Evolutionary conservation across 37 sponge, comb jelly and placozoan species (phyloP), one percentile per base, ranked within the genome.

Genomic region (Hexactinellida sp.): DNA sequence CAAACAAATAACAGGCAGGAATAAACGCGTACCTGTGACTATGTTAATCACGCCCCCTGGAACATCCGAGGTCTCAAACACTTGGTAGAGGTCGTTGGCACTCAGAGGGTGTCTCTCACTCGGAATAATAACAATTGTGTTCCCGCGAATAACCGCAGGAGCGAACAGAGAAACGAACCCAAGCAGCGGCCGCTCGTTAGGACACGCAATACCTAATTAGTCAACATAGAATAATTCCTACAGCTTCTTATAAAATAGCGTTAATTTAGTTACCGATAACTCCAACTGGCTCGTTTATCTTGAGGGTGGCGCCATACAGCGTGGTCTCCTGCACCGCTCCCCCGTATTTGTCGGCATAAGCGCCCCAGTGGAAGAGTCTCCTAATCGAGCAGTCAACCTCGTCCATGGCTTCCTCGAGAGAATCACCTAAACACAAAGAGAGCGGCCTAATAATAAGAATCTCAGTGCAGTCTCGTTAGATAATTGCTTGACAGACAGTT

Each of bases 21-120:
- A 47, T 16, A 19, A 63, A 21, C 76, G 5, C 76, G 3, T 84
- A 39, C 94, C 96, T 38, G 96, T 95, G 37, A 98, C 88, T 71
- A 98, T 93, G 87, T 98, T 98, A 54, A 98, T 94, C 87, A 98
- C 99, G 83, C 99, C 99, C 38, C 99, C 99, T 39, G 99, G 99
- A 0, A 98, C 86, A 82, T 98, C 99, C n/a, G 96, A 95, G 19
- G 96, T 95, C 51, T 93, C 96, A 88, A 98, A 95, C 38, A 97
- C 94, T 91, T 97, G 98, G 83, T 93, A 95, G 38, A 97, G 91
- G 86, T 97, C 96, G 41, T 92, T 89, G 63, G 98, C 98, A 54
- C 91, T 89, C 32, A 95, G 94, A 9, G 98, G 96, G 38, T 88
- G 84, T 52, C 86, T 92, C 86, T 95, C 92, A 82, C 98, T 97